phyloP scores from a whole-genome alignment of 92 coral and sea anemone species.

The Heteractis magnifica region DNA sequence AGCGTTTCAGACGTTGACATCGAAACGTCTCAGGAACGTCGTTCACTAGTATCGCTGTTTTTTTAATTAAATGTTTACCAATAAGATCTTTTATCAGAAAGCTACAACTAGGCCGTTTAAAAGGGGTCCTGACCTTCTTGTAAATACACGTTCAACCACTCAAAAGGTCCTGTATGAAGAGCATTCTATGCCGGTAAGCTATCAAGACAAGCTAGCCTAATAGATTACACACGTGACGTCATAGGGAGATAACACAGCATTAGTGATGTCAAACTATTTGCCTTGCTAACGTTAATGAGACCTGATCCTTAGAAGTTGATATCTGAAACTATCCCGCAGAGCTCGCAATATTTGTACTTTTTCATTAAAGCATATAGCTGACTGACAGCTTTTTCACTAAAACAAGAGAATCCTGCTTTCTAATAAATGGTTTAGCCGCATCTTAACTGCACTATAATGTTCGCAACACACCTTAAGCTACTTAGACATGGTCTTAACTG shows the following conservation, averaged over 20 bases:
- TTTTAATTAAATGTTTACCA: not conserved
- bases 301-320: too few species aligned
- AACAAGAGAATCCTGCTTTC: not conserved
- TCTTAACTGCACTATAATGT: not conserved
- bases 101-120: constrained; percentile 1
- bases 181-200: not conserved
- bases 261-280: not conserved
- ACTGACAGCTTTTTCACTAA: too few species aligned
- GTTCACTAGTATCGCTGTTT: not conserved
- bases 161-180: not conserved
- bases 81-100: not conserved
- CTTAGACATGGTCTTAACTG: not conserved
- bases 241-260: not conserved
- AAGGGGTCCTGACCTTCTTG: constrained; percentile 24
- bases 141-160: not conserved
- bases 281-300: too few species aligned
- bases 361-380: too few species aligned
- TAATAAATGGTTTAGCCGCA: not conserved
- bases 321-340: too few species aligned
- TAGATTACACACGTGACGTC: not conserved
- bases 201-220: not conserved
- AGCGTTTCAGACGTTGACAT: too few species aligned
- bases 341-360: too few species aligned
- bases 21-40: too few species aligned
- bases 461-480: not conserved